Conservation (phyloP, 1,140 invertebrate genomes). For the Neelides sp. region DNA sequence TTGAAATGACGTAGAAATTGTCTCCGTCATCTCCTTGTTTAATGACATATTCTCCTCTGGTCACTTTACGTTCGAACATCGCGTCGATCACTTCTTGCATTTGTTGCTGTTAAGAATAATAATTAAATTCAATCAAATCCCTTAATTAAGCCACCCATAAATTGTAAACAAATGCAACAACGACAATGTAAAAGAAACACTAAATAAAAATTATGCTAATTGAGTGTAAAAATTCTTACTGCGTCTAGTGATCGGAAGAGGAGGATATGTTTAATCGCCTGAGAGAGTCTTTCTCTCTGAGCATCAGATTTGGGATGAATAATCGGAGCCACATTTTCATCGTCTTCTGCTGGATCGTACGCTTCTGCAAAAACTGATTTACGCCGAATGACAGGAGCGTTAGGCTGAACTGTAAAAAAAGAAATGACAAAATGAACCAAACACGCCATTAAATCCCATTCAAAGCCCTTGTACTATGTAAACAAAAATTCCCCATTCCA, state of each 20-base stretch:
- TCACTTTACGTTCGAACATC: constrained; percentile 44
- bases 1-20: constrained; percentile 48
- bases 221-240: too few relatives aligned
- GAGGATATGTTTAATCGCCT: constrained; percentile 81
- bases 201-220: too few relatives aligned
- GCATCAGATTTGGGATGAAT: constrained; percentile 83
- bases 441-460: not conserved
- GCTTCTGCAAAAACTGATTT: constrained; percentile 89
- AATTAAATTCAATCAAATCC: too few relatives aligned
- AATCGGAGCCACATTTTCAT: constrained; percentile 54
- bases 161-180: too few relatives aligned
- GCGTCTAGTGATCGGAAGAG: constrained; percentile 81
- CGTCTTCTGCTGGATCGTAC: constrained; percentile 89
- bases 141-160: too few relatives aligned
- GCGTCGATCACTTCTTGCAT: constrained; percentile 54
- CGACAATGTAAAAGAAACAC: too few relatives aligned
- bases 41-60: constrained; percentile 42
- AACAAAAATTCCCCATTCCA: constrained; percentile 2
- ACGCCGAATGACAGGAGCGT: constrained; percentile 60
- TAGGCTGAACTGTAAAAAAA: constrained; percentile 54
- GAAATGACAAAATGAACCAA: constrained; percentile 7
- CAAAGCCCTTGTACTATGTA: constrained; percentile 6
- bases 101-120: constrained; percentile 46
- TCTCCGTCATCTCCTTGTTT: constrained; percentile 48
- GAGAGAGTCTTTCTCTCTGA: constrained; percentile 68